Conservation (phyloP, 2,113 vertebrate genomes). For the Thymallus thymallus region DNA sequence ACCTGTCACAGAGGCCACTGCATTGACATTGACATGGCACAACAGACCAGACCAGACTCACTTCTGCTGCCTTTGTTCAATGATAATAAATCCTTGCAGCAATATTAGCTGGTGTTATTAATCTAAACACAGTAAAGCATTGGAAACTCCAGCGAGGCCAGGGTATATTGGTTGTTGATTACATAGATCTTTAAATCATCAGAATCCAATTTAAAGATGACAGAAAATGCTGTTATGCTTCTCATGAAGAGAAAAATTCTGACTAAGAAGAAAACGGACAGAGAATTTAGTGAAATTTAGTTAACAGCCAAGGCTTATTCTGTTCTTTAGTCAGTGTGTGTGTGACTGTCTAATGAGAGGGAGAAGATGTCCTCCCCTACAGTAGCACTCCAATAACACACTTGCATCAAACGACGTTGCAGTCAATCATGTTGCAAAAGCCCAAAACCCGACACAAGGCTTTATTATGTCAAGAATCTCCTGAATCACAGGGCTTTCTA, state of each 20-base stretch:
- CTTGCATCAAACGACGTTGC: slow-evolving; percentile 3
- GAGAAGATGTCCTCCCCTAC: neutral
- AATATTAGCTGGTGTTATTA: slow-evolving; percentile 32
- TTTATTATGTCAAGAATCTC: slow-evolving; percentile 33
- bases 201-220: slow-evolving; percentile 80
- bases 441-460: slow-evolving; percentile 20
- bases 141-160: slow-evolving; percentile 72
- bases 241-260: slow-evolving; percentile 53
- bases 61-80: slow-evolving; percentile 47
- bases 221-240: slow-evolving; percentile 75
- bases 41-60: slow-evolving; percentile 29
- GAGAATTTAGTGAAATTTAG: slow-evolving; percentile 7
- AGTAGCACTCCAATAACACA: neutral
- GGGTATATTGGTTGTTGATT: slow-evolving; percentile 73
- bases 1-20: slow-evolving; percentile 48
- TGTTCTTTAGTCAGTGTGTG: neutral
- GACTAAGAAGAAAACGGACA: neutral
- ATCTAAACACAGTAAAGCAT: slow-evolving; percentile 21
- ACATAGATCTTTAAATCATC: slow-evolving; percentile 72
- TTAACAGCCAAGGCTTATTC: slow-evolving; percentile 5
- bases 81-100: slow-evolving; percentile 48
- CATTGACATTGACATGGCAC: slow-evolving; percentile 50
- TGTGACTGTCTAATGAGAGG: neutral
- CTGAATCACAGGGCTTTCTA: slow-evolving; percentile 54
- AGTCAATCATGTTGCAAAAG: slow-evolving; percentile 7